Conservation (phyloP, 2,113 vertebrate species). For the Pseudonaja textilis region DNA sequence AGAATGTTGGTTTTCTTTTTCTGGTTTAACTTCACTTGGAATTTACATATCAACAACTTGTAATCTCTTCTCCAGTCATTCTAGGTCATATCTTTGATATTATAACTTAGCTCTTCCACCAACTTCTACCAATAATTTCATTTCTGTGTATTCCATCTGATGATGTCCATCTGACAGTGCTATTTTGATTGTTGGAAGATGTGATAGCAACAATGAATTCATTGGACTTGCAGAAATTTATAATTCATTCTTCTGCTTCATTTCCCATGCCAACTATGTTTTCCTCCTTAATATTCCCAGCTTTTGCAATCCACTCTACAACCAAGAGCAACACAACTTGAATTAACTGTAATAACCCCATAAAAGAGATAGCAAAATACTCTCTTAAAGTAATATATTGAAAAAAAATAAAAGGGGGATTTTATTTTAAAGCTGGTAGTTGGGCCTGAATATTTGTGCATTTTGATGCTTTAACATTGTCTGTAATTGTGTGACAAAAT, state of each 20-base stretch:
- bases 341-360: neutral
- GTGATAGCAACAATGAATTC: neutral
- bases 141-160: neutral
- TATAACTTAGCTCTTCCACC: neutral
- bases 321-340: neutral
- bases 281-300: neutral
- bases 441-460: neutral
- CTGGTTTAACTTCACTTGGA: neutral
- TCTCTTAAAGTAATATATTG: neutral
- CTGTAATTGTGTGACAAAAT: neutral
- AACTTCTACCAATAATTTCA: neutral
- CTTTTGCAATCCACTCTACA: neutral
- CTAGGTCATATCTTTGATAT: neutral
- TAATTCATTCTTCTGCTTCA: neutral
- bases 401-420: neutral
- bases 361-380: neutral
- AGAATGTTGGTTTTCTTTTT: neutral
- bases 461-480: neutral
- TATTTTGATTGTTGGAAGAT: neutral
- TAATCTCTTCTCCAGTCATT: neutral
- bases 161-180: neutral
- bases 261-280: neutral
- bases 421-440: neutral
- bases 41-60: neutral
- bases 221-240: neutral